Percentiles rank a stretch among this genome's conserved stretches.
These are phyloP conservation scores for Listronotus bonariensis DNA, from an alignment of 1,140 invertebrate species.

Conservation along the genomic window DNA sequence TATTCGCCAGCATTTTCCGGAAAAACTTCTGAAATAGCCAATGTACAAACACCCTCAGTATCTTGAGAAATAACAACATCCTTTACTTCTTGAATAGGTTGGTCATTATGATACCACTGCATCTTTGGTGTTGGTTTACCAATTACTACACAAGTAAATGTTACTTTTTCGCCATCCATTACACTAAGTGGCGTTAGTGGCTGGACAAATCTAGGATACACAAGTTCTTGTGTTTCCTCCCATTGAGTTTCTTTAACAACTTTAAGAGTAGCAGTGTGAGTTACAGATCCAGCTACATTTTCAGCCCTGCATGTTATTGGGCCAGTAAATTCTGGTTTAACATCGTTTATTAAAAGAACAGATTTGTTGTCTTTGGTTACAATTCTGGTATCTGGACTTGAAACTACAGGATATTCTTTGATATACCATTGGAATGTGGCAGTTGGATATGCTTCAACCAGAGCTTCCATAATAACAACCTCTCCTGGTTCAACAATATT, in stretches of 20 bases:
- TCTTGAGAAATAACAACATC: conserved; percentile 78
- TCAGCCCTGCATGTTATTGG: conserved; percentile 87
- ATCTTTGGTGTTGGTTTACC: conserved; percentile 84
- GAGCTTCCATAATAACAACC: conserved; percentile 77
- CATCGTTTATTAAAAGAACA: conserved; percentile 77
- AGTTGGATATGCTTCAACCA: conserved; percentile 75
- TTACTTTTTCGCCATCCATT: conserved; percentile 91
- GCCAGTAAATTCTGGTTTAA: conserved; percentile 72
- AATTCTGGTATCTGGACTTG: conserved; percentile 69
- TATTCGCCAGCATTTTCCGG: conserved; percentile 92
- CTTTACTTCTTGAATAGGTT: conserved; percentile 75
- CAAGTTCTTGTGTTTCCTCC: conserved; percentile 65
- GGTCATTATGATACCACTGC: conserved; percentile 79
- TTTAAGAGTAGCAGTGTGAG: conserved; percentile 77
- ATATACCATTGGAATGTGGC: conserved; percentile 88
- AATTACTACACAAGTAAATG: conserved; percentile 74
- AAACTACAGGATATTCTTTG: conserved; percentile 66
- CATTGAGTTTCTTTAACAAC: conserved; percentile 65
- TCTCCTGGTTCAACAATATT: conserved; percentile 74
- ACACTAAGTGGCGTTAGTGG: conserved; percentile 74
- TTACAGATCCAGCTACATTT: conserved; percentile 84
- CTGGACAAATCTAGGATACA: conserved; percentile 76
- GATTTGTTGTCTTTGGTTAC: conserved; percentile 79
- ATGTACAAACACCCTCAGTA: conserved; percentile 76
- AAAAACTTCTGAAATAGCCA: conserved; percentile 90